Percentiles rank a stretch among this genome's conserved stretches.
phyloP scores from a whole-genome alignment of 2,888 invertebrate genomes.

The Onchidella celtica region DNA sequence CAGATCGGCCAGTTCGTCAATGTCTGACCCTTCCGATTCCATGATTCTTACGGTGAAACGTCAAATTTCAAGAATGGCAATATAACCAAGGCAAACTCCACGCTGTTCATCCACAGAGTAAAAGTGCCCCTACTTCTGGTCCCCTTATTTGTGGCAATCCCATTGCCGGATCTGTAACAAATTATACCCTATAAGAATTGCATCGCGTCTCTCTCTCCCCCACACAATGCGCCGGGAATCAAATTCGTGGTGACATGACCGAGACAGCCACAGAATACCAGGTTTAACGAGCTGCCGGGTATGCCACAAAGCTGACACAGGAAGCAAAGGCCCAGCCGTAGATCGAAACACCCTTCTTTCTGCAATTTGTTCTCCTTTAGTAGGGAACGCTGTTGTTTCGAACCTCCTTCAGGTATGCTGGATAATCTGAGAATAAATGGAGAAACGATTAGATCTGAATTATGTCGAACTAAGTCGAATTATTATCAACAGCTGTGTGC shows the following conservation, averaged over 20 bases:
- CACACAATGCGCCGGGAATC: background rate
- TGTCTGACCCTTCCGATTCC: conserved; percentile 14
- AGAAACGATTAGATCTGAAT: background rate
- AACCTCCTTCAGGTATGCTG: background rate
- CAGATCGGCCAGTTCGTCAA: conserved; percentile 24
- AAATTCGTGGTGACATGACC: background rate
- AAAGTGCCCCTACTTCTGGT: too few species aligned
- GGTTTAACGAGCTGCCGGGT: background rate
- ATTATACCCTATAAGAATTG: too few species aligned
- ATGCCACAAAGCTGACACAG: too few species aligned
- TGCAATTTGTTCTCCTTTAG: background rate
- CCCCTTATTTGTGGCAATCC: too few species aligned
- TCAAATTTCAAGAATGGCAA: too few species aligned
- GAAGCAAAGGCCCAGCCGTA: background rate
- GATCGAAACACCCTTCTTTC: background rate
- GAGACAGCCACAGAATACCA: background rate
- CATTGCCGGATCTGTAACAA: too few species aligned
- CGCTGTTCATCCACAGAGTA: too few species aligned
- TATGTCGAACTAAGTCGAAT: background rate
- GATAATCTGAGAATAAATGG: background rate
- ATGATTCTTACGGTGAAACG: too few species aligned
- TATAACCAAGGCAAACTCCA: too few species aligned
- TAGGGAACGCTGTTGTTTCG: background rate
- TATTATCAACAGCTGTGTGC: too few species aligned
- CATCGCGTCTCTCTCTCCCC: too few species aligned